Base-by-base conservation (phyloP, 2,888 invertebrate genomes). In the Luperina nickerlii region DNA sequence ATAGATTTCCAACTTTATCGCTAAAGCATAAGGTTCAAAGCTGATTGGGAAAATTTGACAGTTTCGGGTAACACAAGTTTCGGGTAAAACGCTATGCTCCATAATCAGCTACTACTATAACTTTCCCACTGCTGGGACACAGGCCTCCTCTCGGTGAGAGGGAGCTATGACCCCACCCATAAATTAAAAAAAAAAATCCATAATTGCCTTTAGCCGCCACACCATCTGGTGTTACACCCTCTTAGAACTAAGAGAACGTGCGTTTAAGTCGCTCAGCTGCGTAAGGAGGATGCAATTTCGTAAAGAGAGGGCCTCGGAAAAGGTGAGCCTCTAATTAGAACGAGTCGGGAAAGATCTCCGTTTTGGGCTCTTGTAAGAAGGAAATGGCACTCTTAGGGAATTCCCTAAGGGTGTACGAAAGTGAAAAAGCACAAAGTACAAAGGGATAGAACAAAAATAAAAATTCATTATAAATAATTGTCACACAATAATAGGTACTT, bases 211-310 rank as follows among this genome's bases (percentile, higher is more conserved):
- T 42, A 20, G 74, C 1, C 78, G 13, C n/a, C n/a, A n/a, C n/a
- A n/a, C n/a, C 85, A 85, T 75, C 27, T 83, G 80, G 70, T 66
- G 51, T 60, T 48, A 60, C 27, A 45, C 48, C 63, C 32, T 74
- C 32, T 38, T 54, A 69, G 45, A 13, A 63, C 32, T 63, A 73
- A 70, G 74, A 70, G 77, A 66, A 18, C 80, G 68, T 57, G 51
- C 32, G 62, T 76, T 77, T 78, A 79, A 63, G 38, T 32, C 68
- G 57, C 82, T 75, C 76, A 72, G 81, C 83, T 86, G 80, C 71
- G 77, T 54, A 27, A 74, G 32, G 65, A 83, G 76, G 80, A 83
- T 87, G 83, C 83, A 83, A 87, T 87, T 81, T 85, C 71, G 76
- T 67, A 71, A 77, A 78, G 70, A 82, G 79, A 42, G 32, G 60